Evolutionary conservation across 2,888 invertebrate genomes (phyloP).

Genomic region (Macropis europaea): DNA sequence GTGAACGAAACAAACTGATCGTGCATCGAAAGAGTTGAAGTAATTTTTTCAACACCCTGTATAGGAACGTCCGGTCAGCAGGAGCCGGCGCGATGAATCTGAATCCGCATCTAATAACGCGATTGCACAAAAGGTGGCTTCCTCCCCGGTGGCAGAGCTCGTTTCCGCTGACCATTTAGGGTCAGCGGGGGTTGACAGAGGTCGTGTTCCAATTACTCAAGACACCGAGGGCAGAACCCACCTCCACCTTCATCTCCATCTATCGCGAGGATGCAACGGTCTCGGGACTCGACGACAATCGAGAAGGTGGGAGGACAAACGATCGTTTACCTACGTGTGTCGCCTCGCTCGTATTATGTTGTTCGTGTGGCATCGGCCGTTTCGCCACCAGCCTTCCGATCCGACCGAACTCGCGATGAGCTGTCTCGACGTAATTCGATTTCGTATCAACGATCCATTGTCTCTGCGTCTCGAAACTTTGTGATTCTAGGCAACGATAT

Average conservation of each 20-base stretch:
- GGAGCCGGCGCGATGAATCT: neutral
- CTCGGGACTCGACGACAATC: slow-evolving; percentile 75
- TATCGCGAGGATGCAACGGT: slow-evolving; percentile 71
- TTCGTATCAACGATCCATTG: slow-evolving; percentile 44
- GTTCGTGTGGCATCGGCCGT: slow-evolving; percentile 35
- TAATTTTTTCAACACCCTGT: too few relatives aligned
- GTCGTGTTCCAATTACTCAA: slow-evolving; percentile 79
- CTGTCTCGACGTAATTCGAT: slow-evolving; percentile 40
- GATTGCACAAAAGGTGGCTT: slow-evolving; percentile 55
- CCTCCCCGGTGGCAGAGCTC: slow-evolving; percentile 59
- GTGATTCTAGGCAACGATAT: slow-evolving; percentile 1
- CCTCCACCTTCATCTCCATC: slow-evolving; percentile 65
- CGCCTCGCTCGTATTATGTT: slow-evolving; percentile 41
- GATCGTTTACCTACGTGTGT: slow-evolving; percentile 75
- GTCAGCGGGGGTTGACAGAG: slow-evolving; percentile 76
- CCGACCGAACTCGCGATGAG: slow-evolving; percentile 23
- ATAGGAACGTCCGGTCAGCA: too few relatives aligned
- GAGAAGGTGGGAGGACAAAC: slow-evolving; percentile 77
- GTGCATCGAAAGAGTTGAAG: too few relatives aligned
- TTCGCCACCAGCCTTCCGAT: slow-evolving; percentile 46
- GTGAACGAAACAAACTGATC: too few relatives aligned
- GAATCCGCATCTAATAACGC: slow-evolving; percentile 33
- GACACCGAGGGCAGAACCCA: slow-evolving; percentile 70
- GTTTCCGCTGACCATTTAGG: slow-evolving; percentile 77
- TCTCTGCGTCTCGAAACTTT: slow-evolving; percentile 22